phyloP scores from a whole-genome alignment of 35 echinoderm and acorn worm species.

The Amphiura filiformis region DNA sequence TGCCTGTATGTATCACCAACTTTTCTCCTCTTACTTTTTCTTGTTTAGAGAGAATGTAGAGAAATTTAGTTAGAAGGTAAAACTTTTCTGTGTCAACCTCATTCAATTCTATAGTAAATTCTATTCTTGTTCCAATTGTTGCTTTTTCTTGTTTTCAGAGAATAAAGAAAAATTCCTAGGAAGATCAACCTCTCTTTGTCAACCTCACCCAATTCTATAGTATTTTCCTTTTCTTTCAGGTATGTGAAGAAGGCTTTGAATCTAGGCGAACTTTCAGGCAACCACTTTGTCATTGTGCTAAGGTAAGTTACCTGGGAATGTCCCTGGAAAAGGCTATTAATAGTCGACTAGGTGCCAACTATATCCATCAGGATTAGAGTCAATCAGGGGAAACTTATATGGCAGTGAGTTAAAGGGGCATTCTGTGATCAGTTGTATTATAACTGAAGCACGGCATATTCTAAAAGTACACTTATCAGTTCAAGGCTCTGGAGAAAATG shows the following conservation, averaged over 20 bases:
- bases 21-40: too few relatives aligned
- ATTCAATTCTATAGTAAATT: too few relatives aligned
- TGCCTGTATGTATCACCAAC: too few relatives aligned
- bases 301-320: conserved; percentile 42
- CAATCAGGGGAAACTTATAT: neutral
- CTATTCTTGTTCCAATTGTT: too few relatives aligned
- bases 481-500: too few relatives aligned
- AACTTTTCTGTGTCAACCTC: too few relatives aligned
- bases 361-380: neutral
- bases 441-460: neutral
- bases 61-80: too few relatives aligned
- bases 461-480: neutral
- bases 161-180: too few relatives aligned
- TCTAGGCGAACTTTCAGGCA: conserved; percentile 81
- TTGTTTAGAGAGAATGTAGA: too few relatives aligned
- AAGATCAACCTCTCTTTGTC: too few relatives aligned
- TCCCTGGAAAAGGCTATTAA: neutral
- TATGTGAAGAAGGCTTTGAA: conserved; percentile 69
- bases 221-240: conserved; percentile 60
- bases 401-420: neutral
- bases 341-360: neutral
- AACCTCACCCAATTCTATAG: too few relatives aligned
- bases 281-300: conserved; percentile 81
- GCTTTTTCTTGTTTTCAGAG: too few relatives aligned
- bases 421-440: neutral